Evolutionary conservation across 2,888 invertebrate genomes (phyloP), one percentile per base, ranked within the genome.

Genomic region (Flabesymbios commensalis): DNA sequence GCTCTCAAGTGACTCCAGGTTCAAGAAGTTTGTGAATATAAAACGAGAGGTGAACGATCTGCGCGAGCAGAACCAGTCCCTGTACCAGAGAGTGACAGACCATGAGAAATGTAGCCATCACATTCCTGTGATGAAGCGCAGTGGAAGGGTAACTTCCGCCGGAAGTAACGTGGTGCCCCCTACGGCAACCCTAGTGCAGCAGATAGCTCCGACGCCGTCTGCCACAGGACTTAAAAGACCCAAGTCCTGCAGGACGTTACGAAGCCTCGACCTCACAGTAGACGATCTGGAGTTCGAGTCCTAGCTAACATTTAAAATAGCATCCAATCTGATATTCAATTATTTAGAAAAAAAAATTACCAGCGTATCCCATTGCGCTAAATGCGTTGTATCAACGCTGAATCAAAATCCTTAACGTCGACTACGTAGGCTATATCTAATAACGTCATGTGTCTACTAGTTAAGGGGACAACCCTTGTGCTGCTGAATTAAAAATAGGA

Each of bases 21-120:
- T 67, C 43, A 31, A 32, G n/a, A 51, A 56, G 49, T 67, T 65
- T 49, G 67, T 67, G 17, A 57, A 47, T 10, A 52, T 67, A 3
- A 61, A 65, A 45, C 32, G 67, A 33, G 63, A 66, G 29, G 32
- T 45, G 10, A 64, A 55, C 51, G 55, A 51, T 19, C 55, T 64
- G 22, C 57, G 51, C 31, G 60, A 57, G 5, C 22, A 45, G 42
- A 66, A 65, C 26, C 59, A 63, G 22, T 33, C 31, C 14, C 42
- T 65, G 26, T 14, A 49, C 0, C 17, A n/a, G 7, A 10, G 24
- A 22, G 49, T 31, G 14, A 5, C 7, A 14, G 29, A 29, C 7
- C 31, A 31, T 31, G 49, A 29, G 29, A 26, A 49, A 7, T 14
- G 7, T 32, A 14, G 10, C 31, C 49, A 28, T 10, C 31, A 28